Evolutionary conservation across 2,113 vertebrate species (phyloP).

Genomic region (Dromaius novaehollandiae): DNA sequence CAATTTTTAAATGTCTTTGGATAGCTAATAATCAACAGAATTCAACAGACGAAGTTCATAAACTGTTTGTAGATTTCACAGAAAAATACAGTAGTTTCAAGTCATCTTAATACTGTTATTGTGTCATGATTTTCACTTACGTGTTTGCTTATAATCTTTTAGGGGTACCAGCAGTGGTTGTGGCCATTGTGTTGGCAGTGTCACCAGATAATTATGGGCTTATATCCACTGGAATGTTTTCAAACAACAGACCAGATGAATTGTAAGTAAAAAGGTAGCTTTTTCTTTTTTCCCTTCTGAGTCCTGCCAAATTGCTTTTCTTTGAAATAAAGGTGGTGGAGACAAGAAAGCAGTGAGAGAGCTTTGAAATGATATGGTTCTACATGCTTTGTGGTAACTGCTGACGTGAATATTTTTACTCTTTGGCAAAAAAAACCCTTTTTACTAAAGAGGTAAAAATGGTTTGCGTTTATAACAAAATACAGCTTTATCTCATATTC

Average conservation of each 20-base stretch:
- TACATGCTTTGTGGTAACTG: neutral
- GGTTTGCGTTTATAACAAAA: neutral
- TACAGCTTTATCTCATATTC: neutral
- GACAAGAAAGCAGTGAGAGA: neutral
- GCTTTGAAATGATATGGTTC: neutral
- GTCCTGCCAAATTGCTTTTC: neutral
- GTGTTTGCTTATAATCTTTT: slow-evolving; percentile 26
- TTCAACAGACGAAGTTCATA: neutral
- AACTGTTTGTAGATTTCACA: neutral
- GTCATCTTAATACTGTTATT: neutral
- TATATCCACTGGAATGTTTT: slow-evolving; percentile 80
- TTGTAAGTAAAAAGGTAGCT: slow-evolving; percentile 84
- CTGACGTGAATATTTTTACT: neutral
- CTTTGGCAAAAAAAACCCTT: neutral
- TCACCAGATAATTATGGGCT: slow-evolving; percentile 88
- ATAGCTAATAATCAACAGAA: neutral
- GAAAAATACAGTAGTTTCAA: neutral
- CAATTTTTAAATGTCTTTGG: neutral
- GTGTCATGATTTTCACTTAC: neutral
- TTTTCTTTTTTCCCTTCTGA: neutral
- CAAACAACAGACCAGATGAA: slow-evolving; percentile 80
- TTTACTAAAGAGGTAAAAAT: neutral
- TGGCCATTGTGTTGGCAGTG: slow-evolving; percentile 84
- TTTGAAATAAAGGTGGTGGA: neutral
- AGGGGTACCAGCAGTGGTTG: slow-evolving; percentile 89